Evolutionary conservation across 1,140 invertebrate species (phyloP).

Genomic region (Ericerus pela): DNA sequence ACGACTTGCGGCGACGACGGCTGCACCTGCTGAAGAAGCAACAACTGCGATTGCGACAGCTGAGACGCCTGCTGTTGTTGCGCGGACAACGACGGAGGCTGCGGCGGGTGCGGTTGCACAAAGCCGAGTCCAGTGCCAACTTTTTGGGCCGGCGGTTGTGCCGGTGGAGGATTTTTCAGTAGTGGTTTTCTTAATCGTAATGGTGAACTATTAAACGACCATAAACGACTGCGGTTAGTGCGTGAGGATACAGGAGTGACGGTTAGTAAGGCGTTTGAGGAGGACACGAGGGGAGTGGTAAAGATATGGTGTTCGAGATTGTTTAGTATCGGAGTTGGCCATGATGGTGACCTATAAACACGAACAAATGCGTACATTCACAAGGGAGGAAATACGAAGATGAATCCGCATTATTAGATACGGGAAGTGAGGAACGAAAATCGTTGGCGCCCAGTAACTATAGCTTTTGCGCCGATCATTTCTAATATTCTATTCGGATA

Average conservation of each 20-base stretch:
- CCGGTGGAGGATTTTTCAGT: constrained; percentile 14
- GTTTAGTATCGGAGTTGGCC: constrained; percentile 32
- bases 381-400: not conserved
- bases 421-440: not conserved
- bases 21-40: no score
- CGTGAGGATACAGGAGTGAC: constrained; percentile 29
- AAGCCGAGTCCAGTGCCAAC: no score
- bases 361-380: not conserved
- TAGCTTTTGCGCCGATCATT: no score
- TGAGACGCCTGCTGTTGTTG: constrained; percentile 15
- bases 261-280: constrained; percentile 10
- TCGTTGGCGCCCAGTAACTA: no score
- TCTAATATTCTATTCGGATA: no score
- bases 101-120: constrained; percentile 23
- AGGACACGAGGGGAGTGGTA: constrained; percentile 16
- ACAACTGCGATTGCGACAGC: no score
- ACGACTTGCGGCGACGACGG: constrained; percentile 19
- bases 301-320: not conserved
- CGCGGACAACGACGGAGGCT: constrained; percentile 21
- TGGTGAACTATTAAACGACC: constrained; percentile 14
- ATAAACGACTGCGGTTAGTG: constrained; percentile 20
- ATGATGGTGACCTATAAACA: constrained; percentile 38
- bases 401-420: not conserved
- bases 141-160: constrained; percentile 23
- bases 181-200: constrained; percentile 1